A percentile compares a stretch with the other conserved stretches of the same genome.
phyloP scores from a whole-genome alignment of 53 echinoderm and acorn worm species.

The Paracentrotus lividus region DNA sequence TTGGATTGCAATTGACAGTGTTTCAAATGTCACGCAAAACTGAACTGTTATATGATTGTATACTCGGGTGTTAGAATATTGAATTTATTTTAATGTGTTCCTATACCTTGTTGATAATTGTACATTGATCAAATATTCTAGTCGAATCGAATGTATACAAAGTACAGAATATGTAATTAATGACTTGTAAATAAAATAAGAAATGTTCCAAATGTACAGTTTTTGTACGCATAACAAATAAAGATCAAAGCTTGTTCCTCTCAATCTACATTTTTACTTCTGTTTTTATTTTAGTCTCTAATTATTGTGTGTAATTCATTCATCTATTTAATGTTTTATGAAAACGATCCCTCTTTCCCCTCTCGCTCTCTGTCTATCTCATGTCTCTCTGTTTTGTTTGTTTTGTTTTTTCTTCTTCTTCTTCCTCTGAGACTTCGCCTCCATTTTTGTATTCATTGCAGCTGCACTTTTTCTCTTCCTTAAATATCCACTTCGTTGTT shows the following conservation, averaged over 20 bases:
- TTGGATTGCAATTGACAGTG: no score
- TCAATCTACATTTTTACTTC: neutral
- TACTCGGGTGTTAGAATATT: neutral
- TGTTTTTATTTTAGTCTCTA: neutral
- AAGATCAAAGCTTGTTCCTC: constrained; percentile 63
- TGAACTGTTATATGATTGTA: neutral
- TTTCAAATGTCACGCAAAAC: neutral
- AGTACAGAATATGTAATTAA: constrained; percentile 34
- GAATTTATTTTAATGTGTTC: neutral
- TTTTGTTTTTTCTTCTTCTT: no score
- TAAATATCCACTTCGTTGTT: no score
- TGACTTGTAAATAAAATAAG: constrained; percentile 20
- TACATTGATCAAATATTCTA: constrained; percentile 41
- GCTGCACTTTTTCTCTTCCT: no score
- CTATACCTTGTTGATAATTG: constrained; percentile 37
- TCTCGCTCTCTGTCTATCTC: neutral
- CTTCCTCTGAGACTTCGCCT: neutral
- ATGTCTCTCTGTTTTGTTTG: no score
- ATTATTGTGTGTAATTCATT: no score
- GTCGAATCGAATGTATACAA: constrained; percentile 8
- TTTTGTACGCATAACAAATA: constrained; percentile 63
- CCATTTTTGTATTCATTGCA: neutral
- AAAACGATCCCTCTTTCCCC: no score
- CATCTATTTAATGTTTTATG: no score
- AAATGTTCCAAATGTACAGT: constrained; percentile 61